Conservation (phyloP, 2,797 vertebrate genomes). For the Myotis findleyi region DNA sequence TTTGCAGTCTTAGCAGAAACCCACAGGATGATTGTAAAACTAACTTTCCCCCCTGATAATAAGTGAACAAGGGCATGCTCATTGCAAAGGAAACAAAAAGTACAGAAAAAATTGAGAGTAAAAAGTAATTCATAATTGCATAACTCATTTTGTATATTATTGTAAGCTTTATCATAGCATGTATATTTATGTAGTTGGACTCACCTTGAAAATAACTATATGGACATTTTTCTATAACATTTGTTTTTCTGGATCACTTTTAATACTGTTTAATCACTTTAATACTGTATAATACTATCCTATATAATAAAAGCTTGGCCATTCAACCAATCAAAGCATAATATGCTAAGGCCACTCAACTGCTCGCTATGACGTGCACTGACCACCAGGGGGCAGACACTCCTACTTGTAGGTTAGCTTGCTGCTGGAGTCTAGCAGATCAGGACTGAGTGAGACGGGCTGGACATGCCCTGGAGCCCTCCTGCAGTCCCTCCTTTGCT, state of each 20-base stretch:
- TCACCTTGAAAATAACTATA: not conserved
- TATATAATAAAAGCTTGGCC: too few relatives aligned
- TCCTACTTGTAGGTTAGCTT: too few relatives aligned
- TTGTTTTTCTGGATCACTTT: not conserved
- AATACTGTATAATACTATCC: too few relatives aligned
- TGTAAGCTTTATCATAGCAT: not conserved
- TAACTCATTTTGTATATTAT: not conserved
- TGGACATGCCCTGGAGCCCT: too few relatives aligned
- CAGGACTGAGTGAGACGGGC: too few relatives aligned
- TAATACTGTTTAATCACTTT: not conserved
- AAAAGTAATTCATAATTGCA: not conserved
- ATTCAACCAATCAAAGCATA: too few relatives aligned
- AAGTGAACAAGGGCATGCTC: not conserved
- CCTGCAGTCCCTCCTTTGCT: too few relatives aligned
- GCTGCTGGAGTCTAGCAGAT: too few relatives aligned
- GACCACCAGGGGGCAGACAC: too few relatives aligned
- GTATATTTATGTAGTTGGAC: not conserved
- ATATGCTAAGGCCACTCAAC: too few relatives aligned
- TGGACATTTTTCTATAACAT: not conserved
- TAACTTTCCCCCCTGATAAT: not conserved
- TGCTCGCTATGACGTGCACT: too few relatives aligned
- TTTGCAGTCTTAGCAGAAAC: slow-evolving; percentile 11
- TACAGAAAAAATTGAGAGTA: not conserved
- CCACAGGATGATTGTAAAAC: not conserved
- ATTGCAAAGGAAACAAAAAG: not conserved